These are phyloP conservation scores for Rhabditoides inermis DNA, from an alignment of 2,888 invertebrate species.

Conservation along the genomic window DNA sequence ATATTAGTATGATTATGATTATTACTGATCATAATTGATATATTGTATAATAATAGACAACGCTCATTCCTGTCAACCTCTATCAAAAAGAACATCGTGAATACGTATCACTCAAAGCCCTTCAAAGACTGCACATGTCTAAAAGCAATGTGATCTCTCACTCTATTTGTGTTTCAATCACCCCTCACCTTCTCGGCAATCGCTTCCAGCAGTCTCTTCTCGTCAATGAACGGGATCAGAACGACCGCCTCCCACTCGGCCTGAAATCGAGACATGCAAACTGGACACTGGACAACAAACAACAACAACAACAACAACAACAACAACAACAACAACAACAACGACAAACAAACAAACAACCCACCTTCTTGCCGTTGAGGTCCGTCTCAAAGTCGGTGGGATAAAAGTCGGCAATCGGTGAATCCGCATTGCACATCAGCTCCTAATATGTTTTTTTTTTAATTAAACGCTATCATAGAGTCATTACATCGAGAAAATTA, in stretches of 20 bases:
- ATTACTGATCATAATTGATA: no score
- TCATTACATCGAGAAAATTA: no score
- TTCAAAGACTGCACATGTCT: background rate
- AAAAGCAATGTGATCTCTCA: background rate
- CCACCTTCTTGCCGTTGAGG: constrained; percentile 86
- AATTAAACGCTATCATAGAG: no score
- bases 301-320: no score
- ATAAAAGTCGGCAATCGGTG: constrained; percentile 80
- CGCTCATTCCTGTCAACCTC: no score
- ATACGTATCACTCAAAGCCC: no score
- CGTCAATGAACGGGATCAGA: constrained; percentile 83
- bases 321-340: background rate
- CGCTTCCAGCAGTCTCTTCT: constrained; percentile 67
- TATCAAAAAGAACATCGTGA: no score
- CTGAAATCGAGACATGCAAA: no score
- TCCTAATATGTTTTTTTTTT: constrained; percentile 37
- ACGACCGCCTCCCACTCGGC: constrained; percentile 78
- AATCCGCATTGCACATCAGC: constrained; percentile 70
- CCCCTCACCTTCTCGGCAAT: constrained; percentile 16
- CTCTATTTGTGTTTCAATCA: background rate
- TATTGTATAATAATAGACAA: no score
- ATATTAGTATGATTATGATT: no score
- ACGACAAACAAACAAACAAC: constrained; percentile 62
- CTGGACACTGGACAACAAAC: no score
- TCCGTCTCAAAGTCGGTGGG: constrained; percentile 83